Evolutionary conservation across 2,113 vertebrate species (phyloP), one percentile per base, ranked within the genome.

Genomic region (Coturnix japonica): DNA sequence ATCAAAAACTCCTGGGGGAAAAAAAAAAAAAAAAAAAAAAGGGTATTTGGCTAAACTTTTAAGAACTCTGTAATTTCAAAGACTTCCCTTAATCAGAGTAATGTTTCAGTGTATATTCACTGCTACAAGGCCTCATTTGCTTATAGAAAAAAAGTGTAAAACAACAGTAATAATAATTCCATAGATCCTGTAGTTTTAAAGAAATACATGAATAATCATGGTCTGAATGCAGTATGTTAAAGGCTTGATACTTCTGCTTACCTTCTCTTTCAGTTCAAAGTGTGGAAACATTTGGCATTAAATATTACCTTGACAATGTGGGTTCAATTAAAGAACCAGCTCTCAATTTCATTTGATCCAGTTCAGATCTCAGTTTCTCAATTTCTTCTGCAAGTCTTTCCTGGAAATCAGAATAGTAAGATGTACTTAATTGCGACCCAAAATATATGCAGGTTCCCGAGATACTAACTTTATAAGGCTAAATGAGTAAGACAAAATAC

Each of bases 341-440:
- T 94, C 99, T 98, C 96, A 99, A 77, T 94, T 99, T 98, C 97
- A 99, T 96, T 93, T 99, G 99, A 90, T 99, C 99, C 91, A 99
- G 96, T 96, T 99, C 99, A 44, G 97, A 97, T 95, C 99, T 98
- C 94, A 99, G 97, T 87, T 99, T 99, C 90, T 99, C 99, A 67
- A 99, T 98, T 97, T 99, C 99, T 84, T 99, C 99, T 0, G 98
- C 98, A 95, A 99, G 98, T 91, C 99, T 98, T 85, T 99, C 98
- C 99, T 99, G 95, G 86, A 96, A 97, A 87, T 12, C 35, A 76
- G n/a, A 61, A 80, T 4, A 87, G 12, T 22, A 57, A 84, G 28
- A 91, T 25, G 44, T 3, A 82, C 4, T 71, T 59, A 83, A 11
- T 73, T 63, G 37, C 67, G 26, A 84, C 12, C 39, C 7, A 66